These are phyloP conservation scores for Thumatha senex DNA, from an alignment of 2,888 invertebrate genomes.

Conservation along the genomic window DNA sequence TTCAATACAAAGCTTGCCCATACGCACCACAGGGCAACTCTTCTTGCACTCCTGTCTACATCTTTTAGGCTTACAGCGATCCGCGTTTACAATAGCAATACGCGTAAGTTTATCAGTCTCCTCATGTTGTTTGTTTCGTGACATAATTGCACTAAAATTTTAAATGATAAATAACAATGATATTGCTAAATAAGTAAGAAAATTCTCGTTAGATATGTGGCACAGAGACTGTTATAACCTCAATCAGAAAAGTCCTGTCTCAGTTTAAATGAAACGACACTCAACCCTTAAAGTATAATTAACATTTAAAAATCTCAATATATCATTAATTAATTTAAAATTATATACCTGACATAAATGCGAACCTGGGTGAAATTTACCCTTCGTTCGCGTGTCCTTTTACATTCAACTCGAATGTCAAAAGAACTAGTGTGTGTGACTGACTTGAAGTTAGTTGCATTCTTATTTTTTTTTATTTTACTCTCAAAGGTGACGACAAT, in stretches of 20 bases:
- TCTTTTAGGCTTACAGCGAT: constrained; percentile 99
- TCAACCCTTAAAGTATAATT: constrained; percentile 17
- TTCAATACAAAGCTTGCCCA: constrained; percentile 99
- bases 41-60: constrained; percentile 99
- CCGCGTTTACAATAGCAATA: constrained; percentile 98
- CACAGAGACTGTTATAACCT: constrained; percentile 69
- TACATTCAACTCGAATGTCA: constrained; percentile 72
- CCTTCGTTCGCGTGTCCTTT: constrained; percentile 81
- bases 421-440: constrained; percentile 46
- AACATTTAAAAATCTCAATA: constrained; percentile 7
- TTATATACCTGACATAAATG: constrained; percentile 67
- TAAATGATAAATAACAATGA: constrained; percentile 27
- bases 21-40: constrained; percentile 98
- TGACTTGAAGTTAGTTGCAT: constrained; percentile 36
- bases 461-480: too few relatives aligned
- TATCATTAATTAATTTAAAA: constrained; percentile 19
- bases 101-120: constrained; percentile 97
- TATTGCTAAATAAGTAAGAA: constrained; percentile 23
- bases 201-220: constrained; percentile 63
- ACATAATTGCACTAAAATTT: constrained; percentile 64
- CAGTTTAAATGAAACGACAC: constrained; percentile 22
- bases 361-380: constrained; percentile 73
- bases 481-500: too few relatives aligned
- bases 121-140: constrained; percentile 86
- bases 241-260: constrained; percentile 48